Evolutionary conservation across 1,140 invertebrate genomes (phyloP).

Genomic region (Plectrocnemia conspersa): DNA sequence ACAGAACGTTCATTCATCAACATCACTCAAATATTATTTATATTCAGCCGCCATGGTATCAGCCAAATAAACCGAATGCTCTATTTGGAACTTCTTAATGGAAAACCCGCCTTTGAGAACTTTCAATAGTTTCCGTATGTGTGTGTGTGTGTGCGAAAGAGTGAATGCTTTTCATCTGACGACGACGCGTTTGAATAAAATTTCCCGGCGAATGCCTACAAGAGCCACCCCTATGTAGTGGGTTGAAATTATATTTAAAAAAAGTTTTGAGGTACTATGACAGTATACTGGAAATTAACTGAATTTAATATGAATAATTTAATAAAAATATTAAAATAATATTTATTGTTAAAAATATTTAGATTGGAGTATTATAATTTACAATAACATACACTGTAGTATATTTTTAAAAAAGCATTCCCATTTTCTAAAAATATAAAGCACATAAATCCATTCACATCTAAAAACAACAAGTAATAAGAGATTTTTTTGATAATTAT

Average conservation of each 20-base stretch:
- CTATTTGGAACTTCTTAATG: slow-evolving; percentile 25
- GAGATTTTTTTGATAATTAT: not conserved
- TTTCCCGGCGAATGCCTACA: not conserved
- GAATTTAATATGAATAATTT: not conserved
- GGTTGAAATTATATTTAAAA: not conserved
- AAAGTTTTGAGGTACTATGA: not conserved
- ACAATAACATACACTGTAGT: not conserved
- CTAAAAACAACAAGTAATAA: not conserved
- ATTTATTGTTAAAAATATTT: not conserved
- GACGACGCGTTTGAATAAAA: not conserved
- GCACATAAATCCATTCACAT: not conserved
- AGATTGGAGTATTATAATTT: not conserved
- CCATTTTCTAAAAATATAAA: not conserved
- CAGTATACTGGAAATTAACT: not conserved
- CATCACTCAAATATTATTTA: slow-evolving; percentile 36
- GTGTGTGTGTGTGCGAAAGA: slow-evolving; percentile 8
- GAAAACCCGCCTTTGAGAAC: slow-evolving; percentile 28
- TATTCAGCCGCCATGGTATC: slow-evolving; percentile 23
- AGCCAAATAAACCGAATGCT: slow-evolving; percentile 31
- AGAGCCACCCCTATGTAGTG: not conserved
- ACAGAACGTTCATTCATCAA: slow-evolving; percentile 28
- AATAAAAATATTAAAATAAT: not conserved
- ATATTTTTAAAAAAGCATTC: not conserved
- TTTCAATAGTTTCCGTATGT: slow-evolving; percentile 30
- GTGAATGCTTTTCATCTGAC: slow-evolving; percentile 4